Base-by-base conservation (phyloP, 2,797 vertebrate species). In the Ammospiza maritima region DNA sequence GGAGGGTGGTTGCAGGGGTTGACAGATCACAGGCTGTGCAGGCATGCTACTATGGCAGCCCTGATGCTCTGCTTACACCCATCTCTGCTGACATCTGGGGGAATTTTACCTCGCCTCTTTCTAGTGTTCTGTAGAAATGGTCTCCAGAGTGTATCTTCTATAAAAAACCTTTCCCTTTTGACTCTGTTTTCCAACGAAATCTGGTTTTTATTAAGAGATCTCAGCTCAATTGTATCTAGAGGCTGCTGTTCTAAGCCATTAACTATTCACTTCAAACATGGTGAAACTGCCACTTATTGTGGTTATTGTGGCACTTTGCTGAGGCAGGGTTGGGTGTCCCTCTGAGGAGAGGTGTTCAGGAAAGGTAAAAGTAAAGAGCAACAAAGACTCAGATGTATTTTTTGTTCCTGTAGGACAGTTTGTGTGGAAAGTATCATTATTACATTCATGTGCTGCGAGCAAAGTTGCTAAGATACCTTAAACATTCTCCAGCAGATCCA, bases 401-500 rank as follows among this genome's bases (percentile, higher is more conserved):
- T 86, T 75, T 38, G 11, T 74, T 89, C 40, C 30, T 56, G 30
- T 79, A 57, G 72, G 67, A 70, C 11, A 48, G 45, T 53, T 75
- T 64, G n/a, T 20, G 9, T 65, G 45, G 27, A 77, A 82, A 30
- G 12, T 29, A 38, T 45, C 48, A 25, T 44, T 76, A 71, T 23
- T 73, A n/a, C n/a, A 20, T 45, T 70, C 8, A 25, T 86, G 45
- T 11, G 36, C 80, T 93, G 64, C 1, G 0, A 94, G 58, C 82
- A 50, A 89, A 91, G 45, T 74, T 82, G 38, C 42, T 75, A 71
- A 74, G 67, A 36, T 57, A 51, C 64, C 71, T 76, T 94, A 87
- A 93, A 85, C 65, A 67, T 91, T 83, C 44, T 87, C 80, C 61
- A 90, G 74, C 57, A 86, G 74, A 82, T 79, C 57, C 72, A 27